Evolutionary conservation across 2,888 invertebrate genomes (phyloP), one percentile per base, ranked within the genome.

Genomic region (Eupithecia exiguata): DNA sequence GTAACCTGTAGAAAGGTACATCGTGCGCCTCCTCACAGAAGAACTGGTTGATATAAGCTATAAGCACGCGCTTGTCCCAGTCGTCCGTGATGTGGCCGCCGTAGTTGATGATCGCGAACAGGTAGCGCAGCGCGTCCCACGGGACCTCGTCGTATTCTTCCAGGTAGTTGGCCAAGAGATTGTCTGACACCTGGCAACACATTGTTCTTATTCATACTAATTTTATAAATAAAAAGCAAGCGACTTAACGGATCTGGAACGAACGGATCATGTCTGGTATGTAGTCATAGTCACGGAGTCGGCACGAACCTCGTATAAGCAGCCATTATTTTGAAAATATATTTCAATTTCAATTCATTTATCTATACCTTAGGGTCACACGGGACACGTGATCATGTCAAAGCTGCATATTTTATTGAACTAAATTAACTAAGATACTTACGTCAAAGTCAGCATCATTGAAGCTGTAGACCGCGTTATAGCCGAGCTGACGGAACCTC

Each of bases 401-500:
- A n/a, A n/a, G n/a, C n/a, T n/a, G n/a, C n/a, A n/a, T n/a, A n/a
- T n/a, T n/a, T n/a, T n/a, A n/a, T n/a, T n/a, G n/a, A 30, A 30
- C 30, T 30, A 30, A 30, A 30, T 30, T 1, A 30, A 30, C 30
- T 30, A 30, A 14, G 58, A 30, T 5, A 16, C 35, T 66, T 25
- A 66, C 66, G 92, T 98, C 97, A 91, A 98, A 98, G 89, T 98
- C 98, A 0, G 98, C 97, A 88, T 98, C 98, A 84, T 98, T 98
- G 88, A 98, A 98, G 90, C 97, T 97, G 85, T 98, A 98, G 49
- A 97, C 94, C 6, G 97, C 97, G 87, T 98, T 98, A 97, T 98
- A 98, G 0, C 98, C 98, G 40, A 98, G 95, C 90, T 97, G 97
- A 68, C 97, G 95, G 92, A 98, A 98, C 86, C 98, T 96, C 86